Base-by-base conservation (phyloP, 1,140 invertebrate genomes). In the Zaprionus lachaisei region DNA sequence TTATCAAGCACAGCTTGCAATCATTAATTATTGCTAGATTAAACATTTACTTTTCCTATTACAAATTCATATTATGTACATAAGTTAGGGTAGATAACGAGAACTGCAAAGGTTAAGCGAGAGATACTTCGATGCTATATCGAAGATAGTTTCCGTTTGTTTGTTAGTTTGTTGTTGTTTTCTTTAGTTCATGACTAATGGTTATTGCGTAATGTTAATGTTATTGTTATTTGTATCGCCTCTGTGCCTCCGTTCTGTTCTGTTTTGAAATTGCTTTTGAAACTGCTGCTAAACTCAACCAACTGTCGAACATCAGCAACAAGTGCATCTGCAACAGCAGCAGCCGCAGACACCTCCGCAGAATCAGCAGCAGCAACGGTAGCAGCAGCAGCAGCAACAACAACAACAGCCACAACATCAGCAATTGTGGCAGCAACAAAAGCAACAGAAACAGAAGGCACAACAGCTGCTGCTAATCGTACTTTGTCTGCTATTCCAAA, bases 201-300 rank as follows among this genome's bases (percentile, higher is more conserved):
- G 41, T 47, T 47, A 47, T 47, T 79, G 55, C 57, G 28, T 84
- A 81, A 80, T 81, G 70, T 74, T 80, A 77, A 77, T 85, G 77
- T 89, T 74, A 69, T 86, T 83, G 80, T 79, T 80, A 86, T 84
- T 83, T 91, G 85, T 87, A 84, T 91, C 81, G 79, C 83, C 83
- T 91, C 77, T 80, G 83, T 91, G 83, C 78, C 78, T 74, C 72
- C 80, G 82, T 91, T 83, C 75, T 82, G 82, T 91, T 83, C 67
- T 91, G 81, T 81, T 91, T 89, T 83, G 65, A 69, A 70, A 69
- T 60, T 80, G 81, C 81, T 81, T 84, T 57, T 47, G 41, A 72
- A 84, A 81, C 34, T 83, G 81, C 81, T 83, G 81, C 81, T 80
- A 54, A 82, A 72, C 51, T 38, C 81, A 79, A 86, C 72, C 41